Base-by-base conservation (phyloP, 2,797 vertebrate species). In the Silurus lanzhouensis region DNA sequence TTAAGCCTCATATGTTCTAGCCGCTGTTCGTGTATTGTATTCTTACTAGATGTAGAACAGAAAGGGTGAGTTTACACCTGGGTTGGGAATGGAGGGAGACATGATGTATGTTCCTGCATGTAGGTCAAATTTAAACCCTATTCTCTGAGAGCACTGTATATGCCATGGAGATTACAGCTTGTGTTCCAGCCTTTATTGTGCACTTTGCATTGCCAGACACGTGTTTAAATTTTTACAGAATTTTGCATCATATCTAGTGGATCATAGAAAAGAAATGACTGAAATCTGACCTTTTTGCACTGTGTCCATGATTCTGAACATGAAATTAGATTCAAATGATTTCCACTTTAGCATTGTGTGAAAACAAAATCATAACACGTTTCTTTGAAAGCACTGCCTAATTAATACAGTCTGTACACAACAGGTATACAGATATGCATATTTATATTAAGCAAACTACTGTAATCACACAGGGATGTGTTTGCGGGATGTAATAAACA, bases 31-130 rank as follows among this genome's bases (percentile, higher is more conserved):
- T 82, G 25, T 89, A 12, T 67, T 82, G 25, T 89, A 12, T 82
- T 86, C 87, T 85, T 58, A 64, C 20, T 63, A 44, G 75, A 82
- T 83, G 27, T 52, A 81, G 72, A 75, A 80, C 46, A 74, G 67
- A 71, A 71, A 83, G 66, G 70, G 38, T 85, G 81, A 60, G 83
- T 89, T 88, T 82, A 85, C 79, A 84, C n/a, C 71, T 75, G 60
- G 74, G 80, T 44, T 48, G 55, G 27, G 79, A 84, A 82, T 75
- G 57, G n/a, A 82, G 82, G 31, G 31, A 70, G 58, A 57, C 55
- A 52, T 84, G 85, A 81, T 83, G 75, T 83, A 83, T 76, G 76
- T 22, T 72, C 58, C 20, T 76, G 64, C 15, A 63, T 75, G 64
- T 74, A 55, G 75, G 68, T 77, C 80, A 38, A 25, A 55, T 63